Base-by-base conservation (phyloP, 64 coral and sea anemone species). In the Exaiptasia diaphana region DNA sequence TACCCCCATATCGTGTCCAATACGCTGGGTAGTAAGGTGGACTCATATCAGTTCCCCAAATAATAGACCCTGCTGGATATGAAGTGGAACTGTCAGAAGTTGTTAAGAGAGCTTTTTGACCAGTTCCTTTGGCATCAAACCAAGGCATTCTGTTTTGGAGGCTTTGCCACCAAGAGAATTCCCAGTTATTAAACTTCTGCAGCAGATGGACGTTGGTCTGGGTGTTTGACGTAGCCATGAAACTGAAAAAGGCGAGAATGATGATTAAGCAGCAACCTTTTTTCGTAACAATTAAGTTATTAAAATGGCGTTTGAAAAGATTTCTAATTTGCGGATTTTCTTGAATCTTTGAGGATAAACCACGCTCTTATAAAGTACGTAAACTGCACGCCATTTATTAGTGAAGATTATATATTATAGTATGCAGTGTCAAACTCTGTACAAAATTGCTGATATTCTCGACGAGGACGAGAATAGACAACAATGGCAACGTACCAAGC, bases 71-170 rank as follows among this genome's bases (percentile, higher is more conserved):
- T 15, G 74, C 38, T 4, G 74, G 67, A 29, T 50, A 55, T 38
- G 50, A 31, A 18, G 63, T 78, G 2, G 89, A 21, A 30, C 63
- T 86, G 29, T 17, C 0, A 0, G 89, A 71, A 3, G 89, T 85
- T 5, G 89, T 91, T 27, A 91, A 35, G 2, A 91, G 82, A 79
- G 81, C 89, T 27, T 60, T 58, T 4, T 79, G 27, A 46, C 59
- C 50, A 21, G 50, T 79, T 37, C 89, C 89, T 13, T 52, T 60
- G 28, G 52, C 58, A 49, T 85, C 81, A 78, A 91, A 86, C 89
- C 89, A 91, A 11, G 89, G 89, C 89, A 91, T 91, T 61, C 89
- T 54, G 22, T 63, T 60, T 17, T 53, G 48, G 7, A 86, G 38
- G 3, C 61, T 53, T 21, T 62, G 61, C 5, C 42, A 79, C 82